Evolutionary conservation across 2,888 invertebrate genomes (phyloP).

Genomic region (Leptura quadrifasciata): DNA sequence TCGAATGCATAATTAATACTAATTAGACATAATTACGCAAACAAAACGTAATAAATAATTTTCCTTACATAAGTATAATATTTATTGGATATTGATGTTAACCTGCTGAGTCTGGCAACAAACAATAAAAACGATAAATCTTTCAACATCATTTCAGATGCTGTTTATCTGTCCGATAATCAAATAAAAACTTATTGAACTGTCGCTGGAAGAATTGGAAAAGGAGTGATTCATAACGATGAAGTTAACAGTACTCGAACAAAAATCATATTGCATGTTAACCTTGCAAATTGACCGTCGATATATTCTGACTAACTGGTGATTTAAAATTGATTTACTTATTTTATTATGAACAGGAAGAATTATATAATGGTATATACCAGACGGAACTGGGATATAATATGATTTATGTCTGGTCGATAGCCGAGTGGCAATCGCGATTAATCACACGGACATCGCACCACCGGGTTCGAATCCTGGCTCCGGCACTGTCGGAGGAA

Average conservation of each 20-base stretch:
- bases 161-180: constrained; percentile 56
- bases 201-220: constrained; percentile 51
- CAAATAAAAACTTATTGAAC: constrained; percentile 61
- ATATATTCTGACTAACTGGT: neutral
- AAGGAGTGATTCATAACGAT: constrained; percentile 32
- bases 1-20: constrained; percentile 14
- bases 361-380: neutral
- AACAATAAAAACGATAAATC: constrained; percentile 58
- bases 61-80: constrained; percentile 9
- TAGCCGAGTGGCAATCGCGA: too few species aligned
- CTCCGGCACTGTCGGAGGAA: too few species aligned
- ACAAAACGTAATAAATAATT: constrained; percentile 6
- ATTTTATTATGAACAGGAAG: neutral
- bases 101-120: constrained; percentile 50
- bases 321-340: constrained; percentile 2
- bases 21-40: constrained; percentile 21
- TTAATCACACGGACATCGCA: too few species aligned
- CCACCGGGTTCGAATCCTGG: too few species aligned
- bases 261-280: constrained; percentile 36
- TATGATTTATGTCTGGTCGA: too few species aligned
- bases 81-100: constrained; percentile 47
- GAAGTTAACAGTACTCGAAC: constrained; percentile 31
- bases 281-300: constrained; percentile 32
- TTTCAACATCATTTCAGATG: constrained; percentile 56
- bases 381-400: too few species aligned